These are phyloP conservation scores for Onychomys leucogaster DNA, from an alignment of 2,797 vertebrate genomes.

Conservation along the genomic window DNA sequence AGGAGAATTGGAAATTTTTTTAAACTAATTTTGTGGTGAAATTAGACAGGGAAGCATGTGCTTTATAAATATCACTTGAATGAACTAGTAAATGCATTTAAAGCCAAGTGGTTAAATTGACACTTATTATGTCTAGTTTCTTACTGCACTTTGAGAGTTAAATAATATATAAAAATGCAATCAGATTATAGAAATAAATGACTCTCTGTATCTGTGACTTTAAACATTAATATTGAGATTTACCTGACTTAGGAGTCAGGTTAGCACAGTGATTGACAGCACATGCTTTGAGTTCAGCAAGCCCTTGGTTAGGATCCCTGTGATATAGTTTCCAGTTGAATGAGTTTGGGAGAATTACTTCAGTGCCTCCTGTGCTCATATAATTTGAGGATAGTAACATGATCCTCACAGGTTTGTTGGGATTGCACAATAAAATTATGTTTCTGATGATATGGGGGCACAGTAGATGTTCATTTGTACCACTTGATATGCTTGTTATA, in stretches of 20 bases:
- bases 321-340: constrained; percentile 62
- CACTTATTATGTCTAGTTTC: neutral
- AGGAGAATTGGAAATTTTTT: neutral
- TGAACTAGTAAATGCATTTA: neutral
- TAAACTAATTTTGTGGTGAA: neutral
- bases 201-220: neutral
- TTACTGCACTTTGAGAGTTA: neutral
- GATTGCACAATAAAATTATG: constrained; percentile 51
- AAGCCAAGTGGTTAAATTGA: neutral
- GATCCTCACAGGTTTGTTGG: constrained; percentile 44
- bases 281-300: neutral
- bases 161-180: neutral
- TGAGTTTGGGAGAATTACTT: constrained; percentile 57
- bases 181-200: neutral
- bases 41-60: neutral
- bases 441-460: neutral
- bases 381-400: constrained; percentile 49
- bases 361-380: constrained; percentile 28
- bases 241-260: neutral
- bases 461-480: neutral
- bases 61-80: constrained; percentile 38
- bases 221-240: constrained; percentile 43
- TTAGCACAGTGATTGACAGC: constrained; percentile 15
- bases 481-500: neutral
- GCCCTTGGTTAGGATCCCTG: constrained; percentile 49